phyloP scores from a whole-genome alignment of 1,140 invertebrate genomes.

The Zaprionus vittiger region DNA sequence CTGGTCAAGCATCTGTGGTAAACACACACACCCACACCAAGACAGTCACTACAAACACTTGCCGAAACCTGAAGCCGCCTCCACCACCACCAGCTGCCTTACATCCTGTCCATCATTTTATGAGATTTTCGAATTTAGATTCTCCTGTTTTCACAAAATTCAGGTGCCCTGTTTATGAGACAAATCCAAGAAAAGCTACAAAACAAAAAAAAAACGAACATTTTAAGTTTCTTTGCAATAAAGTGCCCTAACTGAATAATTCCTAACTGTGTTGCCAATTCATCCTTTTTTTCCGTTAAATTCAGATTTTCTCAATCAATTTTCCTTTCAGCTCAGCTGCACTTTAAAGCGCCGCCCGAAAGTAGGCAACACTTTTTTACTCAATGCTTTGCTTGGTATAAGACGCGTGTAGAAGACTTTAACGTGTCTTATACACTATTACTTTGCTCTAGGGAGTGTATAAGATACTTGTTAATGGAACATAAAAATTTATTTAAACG shows the following conservation, averaged over 20 bases:
- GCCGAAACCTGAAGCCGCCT: conserved; percentile 7
- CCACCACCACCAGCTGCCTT: background rate
- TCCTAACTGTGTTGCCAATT: conserved; percentile 10
- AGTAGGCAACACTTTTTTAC: conserved; percentile 29
- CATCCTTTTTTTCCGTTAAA: background rate
- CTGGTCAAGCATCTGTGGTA: conserved; percentile 68
- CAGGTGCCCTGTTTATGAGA: conserved; percentile 67
- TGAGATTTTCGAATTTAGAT: conserved; percentile 14
- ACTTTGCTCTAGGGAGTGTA: background rate
- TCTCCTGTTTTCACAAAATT: conserved; percentile 29
- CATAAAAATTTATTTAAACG: conserved; percentile 39
- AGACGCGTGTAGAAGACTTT: conserved; percentile 14
- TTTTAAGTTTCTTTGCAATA: conserved; percentile 67
- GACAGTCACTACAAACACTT: conserved; percentile 16
- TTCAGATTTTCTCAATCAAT: background rate
- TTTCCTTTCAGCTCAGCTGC: too few species aligned
- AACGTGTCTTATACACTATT: background rate
- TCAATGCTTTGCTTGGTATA: conserved; percentile 4
- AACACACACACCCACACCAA: conserved; percentile 16
- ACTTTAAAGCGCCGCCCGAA: conserved; percentile 33
- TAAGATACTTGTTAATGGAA: conserved; percentile 12
- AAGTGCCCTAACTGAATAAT: conserved; percentile 57
- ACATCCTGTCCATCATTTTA: conserved; percentile 41
- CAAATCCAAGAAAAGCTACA: conserved; percentile 46
- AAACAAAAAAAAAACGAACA: conserved; percentile 59